Conservation (phyloP, 2,113 vertebrate genomes). For the Anoura caudifer region DNA sequence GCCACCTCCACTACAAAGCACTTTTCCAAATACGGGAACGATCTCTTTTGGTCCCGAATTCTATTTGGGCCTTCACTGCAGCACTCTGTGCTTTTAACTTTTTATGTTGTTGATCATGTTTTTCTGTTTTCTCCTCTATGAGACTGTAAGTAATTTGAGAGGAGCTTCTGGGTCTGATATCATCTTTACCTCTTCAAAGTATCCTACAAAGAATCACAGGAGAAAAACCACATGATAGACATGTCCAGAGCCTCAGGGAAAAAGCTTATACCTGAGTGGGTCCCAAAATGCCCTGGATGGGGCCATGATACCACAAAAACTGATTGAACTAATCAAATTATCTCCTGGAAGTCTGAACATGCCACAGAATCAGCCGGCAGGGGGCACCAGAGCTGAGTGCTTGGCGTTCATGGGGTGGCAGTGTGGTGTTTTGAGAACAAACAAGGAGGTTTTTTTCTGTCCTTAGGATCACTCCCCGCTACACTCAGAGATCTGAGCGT, state of each 20-base stretch:
- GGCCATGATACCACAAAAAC: rapidly evolving
- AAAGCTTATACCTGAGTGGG: background rate
- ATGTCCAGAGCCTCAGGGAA: background rate
- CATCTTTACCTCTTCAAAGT: background rate
- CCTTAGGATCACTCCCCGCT: background rate
- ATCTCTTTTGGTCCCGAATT: background rate
- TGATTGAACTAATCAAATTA: background rate
- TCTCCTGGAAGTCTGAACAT: background rate
- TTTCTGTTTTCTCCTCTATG: background rate
- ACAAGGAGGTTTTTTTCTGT: background rate
- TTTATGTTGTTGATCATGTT: background rate
- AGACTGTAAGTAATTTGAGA: background rate
- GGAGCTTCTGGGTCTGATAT: background rate
- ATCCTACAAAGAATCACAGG: background rate
- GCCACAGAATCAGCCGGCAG: background rate
- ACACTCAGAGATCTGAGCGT: no score
- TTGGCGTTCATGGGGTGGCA: rapidly evolving
- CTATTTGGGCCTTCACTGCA: background rate
- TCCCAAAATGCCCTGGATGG: no score
- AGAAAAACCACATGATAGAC: no score
- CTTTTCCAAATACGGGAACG: background rate
- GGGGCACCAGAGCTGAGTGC: background rate
- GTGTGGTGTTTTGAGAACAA: background rate
- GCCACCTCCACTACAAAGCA: background rate
- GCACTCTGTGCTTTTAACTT: background rate